Evolutionary conservation across 2,113 vertebrate genomes (phyloP), one percentile per base, ranked within the genome.

Genomic region (Catharus fuscescens): DNA sequence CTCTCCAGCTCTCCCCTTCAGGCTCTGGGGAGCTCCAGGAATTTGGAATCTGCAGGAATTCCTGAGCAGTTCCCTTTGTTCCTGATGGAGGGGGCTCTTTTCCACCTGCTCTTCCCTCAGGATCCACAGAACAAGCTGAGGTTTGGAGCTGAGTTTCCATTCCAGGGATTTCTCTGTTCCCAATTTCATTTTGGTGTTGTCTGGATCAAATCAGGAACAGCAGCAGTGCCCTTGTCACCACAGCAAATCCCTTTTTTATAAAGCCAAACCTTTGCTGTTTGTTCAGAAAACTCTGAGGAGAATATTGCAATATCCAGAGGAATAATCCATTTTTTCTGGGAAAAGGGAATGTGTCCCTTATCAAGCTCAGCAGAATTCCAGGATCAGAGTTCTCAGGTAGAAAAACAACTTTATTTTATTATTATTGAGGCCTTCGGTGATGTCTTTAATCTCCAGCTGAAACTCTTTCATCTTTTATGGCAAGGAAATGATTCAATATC

Each of bases 51-150:
- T 40, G 12, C 40, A 40, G 73, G 24, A 6, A 8, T 38, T 52
- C 40, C 53, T 25, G 15, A n/a, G 9, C 59, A 28, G 19, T 14
- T 16, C 32, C 5, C n/a, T 0, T 14, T 34, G n/a, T 47, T 57
- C 2, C 5, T 24, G 44, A 10, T 45, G 44, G 44, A 45, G 44
- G 44, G 44, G 44, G 44, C 18, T 45, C n/a, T 56, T 29, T 8
- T 2, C 73, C 42, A 2, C 4, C 3, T 2, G 20, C 45, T 0
- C 25, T 6, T 21, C 29, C 47, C 28, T 8, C 0, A 3, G 44
- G 24, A 31, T 8, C 18, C 29, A 21, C 3, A 44, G 26, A 32
- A 7, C 61, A 13, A 8, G 25, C 16, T 6, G n/a, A 7, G 6
- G 15, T 2, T 40, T 64, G 65, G 32, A 28, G 29, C 52, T 3